Evolutionary conservation across 2,888 invertebrate species (phyloP), one percentile per base, ranked within the genome.

Genomic region (Cataglyphis altisquamis): DNA sequence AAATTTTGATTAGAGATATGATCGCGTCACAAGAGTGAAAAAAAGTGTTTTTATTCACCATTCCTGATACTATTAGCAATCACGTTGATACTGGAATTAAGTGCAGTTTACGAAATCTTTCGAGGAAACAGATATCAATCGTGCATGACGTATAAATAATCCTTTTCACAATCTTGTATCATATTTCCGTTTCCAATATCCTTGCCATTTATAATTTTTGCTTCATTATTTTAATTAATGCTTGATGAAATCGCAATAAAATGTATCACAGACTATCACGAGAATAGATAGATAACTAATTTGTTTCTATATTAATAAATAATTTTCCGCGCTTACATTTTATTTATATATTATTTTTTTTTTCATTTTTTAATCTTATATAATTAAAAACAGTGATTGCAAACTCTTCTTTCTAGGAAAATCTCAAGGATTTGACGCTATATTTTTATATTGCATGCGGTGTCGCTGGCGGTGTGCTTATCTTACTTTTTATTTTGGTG

Each of bases 371-470:
- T 6, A 10, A 62, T 52, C 2, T n/a, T 52, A n/a, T 52, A n/a
- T 52, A n/a, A 52, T 52, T 52, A 2, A 32, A 8, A 63, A 62
- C n/a, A 25, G n/a, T 62, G 21, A 66, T 21, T 67, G 21, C 9
- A 52, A 45, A 67, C 36, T 68, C 32, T 62, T 80, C 21, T 74
- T 90, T 92, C 32, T 87, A 94, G 94, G 91, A 86, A 32, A 88
- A 84, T 73, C 41, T 84, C 73, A 90, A 92, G 25, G 92, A 94
- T 10, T 78, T 94, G 66, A 81, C 87, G 66, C 81, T 93, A 63
- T 92, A 92, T 82, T 93, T 94, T 88, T 93, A 91, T 86, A 89
- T 94, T 77, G 91, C 91, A 41, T 92, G 91, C 72, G 94, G 93
- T 10, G 78, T 94, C 29, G 84, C 84, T 0, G 90, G 84, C 1